phyloP scores from a whole-genome alignment of 2,888 invertebrate species.

The Phengaris arion region DNA sequence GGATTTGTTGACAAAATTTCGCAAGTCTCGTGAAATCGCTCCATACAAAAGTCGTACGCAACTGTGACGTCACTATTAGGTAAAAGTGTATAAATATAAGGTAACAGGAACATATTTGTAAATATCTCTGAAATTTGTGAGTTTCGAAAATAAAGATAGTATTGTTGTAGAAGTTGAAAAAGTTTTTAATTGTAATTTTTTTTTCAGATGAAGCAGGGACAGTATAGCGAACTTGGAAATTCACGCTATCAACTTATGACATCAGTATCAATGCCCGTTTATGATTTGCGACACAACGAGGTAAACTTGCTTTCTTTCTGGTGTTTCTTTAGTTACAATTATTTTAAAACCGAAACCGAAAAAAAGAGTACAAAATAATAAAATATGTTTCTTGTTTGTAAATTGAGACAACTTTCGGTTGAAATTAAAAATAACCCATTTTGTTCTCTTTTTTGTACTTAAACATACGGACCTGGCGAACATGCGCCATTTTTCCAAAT shows the following conservation, averaged over 20 bases:
- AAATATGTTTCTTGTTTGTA: not conserved
- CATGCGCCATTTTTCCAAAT: constrained; percentile 52
- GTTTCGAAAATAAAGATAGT: not conserved
- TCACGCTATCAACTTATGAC: constrained; percentile 91
- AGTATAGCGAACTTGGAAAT: constrained; percentile 80
- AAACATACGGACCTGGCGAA: constrained; percentile 29
- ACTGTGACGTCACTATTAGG: no score
- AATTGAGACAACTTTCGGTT: constrained; percentile 34
- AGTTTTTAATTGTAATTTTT: not conserved
- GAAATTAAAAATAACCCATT: constrained; percentile 35
- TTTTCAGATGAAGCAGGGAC: constrained; percentile 80
- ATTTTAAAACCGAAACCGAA: constrained; percentile 9
- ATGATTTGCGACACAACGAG: constrained; percentile 91
- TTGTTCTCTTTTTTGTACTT: constrained; percentile 45
- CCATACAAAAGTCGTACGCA: no score
- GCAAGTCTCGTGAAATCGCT: no score
- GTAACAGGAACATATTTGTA: no score
- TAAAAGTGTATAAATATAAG: no score
- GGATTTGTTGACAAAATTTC: no score
- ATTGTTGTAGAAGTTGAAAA: not conserved
- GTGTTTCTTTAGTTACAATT: constrained; percentile 33
- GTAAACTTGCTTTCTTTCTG: constrained; percentile 73
- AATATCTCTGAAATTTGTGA: no score
- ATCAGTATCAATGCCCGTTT: constrained; percentile 95
- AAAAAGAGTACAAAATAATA: constrained; percentile 24